These are phyloP conservation scores for Stigmatopora argus DNA, from an alignment of 2,113 vertebrate species.

Conservation along the genomic window DNA sequence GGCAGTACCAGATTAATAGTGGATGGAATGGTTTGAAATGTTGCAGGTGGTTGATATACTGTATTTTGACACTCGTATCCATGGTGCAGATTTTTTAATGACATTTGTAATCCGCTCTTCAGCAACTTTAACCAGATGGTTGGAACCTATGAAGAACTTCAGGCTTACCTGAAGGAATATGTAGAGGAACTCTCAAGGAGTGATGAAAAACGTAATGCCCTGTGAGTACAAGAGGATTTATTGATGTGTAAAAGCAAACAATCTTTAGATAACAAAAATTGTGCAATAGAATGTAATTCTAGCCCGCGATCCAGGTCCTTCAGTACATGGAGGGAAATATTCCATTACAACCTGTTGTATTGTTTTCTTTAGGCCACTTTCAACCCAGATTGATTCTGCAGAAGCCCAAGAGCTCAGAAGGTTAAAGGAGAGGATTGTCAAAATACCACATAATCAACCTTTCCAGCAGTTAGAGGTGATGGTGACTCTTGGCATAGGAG, in stretches of 20 bases:
- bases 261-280: not conserved
- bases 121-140: conserved; percentile 93
- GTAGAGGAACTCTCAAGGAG: conserved; percentile 80
- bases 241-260: not conserved
- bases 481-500: conserved; percentile 87
- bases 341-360: not conserved
- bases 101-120: not conserved
- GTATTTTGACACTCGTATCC: not conserved
- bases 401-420: conserved; percentile 59
- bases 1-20: not conserved
- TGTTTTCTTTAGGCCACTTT: conserved; percentile 47
- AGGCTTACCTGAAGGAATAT: conserved; percentile 82
- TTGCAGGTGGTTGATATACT: not conserved
- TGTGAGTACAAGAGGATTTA: conserved; percentile 59
- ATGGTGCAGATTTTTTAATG: not conserved
- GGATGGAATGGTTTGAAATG: not conserved
- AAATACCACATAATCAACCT: conserved; percentile 71
- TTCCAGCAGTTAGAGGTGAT: conserved; percentile 83
- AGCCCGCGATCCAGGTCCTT: not conserved
- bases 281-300: not conserved
- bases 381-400: conserved; percentile 46
- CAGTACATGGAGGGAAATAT: not conserved
- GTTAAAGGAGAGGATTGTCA: conserved; percentile 77
- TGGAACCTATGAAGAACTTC: conserved; percentile 88
- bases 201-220: conserved; percentile 78